Base-by-base conservation (phyloP, 2,888 invertebrate genomes). In the Ferdinandea cuprea region DNA sequence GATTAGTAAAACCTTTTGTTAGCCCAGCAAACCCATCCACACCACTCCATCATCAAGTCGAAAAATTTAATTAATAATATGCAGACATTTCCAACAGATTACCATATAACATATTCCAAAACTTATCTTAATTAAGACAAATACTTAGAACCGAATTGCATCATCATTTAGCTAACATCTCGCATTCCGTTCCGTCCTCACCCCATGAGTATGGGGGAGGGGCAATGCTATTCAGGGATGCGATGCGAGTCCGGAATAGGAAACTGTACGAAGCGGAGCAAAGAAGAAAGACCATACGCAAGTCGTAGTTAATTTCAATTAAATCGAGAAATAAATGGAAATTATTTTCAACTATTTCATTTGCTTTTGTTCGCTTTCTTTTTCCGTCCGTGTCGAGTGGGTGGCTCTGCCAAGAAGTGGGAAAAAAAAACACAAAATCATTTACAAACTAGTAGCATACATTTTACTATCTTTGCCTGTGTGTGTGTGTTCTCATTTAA, bases 281-380 rank as follows among this genome's bases (percentile, higher is more conserved):
- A 13, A 5, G 15, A 15, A 15, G 40, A 15, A 13, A 40, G 40
- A 40, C 0, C n/a, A 11, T 40, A 13, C 40, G 15, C 13, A 13
- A 40, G 40, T 40, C 13, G 15, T 40, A 79, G 63, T 71, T 84
- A 68, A 68, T 85, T 85, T 80, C 85, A 85, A 77, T 85, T 85
- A 80, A 85, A 79, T 85, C 68, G 68, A 74, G 44, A 11, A 46
- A 46, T 46, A 21, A 46, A 46, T 46, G 21, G 42, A 46, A 40
- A 40, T 40, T 40, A 40, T 40, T 40, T 40, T 40, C 40, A 40
- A 40, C 40, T 40, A 40, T 40, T 40, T 40, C 40, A 40, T 15
- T 13, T 13, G 15, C 40, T 37, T 5, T n/a, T 13, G n/a, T 40
- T 40, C 13, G 6, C 6, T 35, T 35, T 35, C 1, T 35, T 35